These are phyloP conservation scores for Epinephelus moara DNA, from an alignment of 2,113 vertebrate genomes.

Conservation along the genomic window DNA sequence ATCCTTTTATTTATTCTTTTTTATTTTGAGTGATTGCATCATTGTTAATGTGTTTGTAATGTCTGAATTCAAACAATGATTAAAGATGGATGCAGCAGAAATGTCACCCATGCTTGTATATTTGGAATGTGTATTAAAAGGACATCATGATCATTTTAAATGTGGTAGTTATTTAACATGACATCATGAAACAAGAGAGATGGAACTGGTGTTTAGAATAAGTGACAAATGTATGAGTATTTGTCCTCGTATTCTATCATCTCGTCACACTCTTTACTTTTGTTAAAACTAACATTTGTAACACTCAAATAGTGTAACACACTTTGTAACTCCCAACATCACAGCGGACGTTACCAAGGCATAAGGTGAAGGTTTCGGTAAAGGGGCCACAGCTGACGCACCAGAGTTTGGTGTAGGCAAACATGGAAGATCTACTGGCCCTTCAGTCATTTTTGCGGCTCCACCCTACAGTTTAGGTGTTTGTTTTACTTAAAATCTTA, in stretches of 20 bases:
- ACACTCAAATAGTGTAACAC: not conserved
- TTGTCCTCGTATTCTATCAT: not conserved
- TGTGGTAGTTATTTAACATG: constrained; percentile 1
- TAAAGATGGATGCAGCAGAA: constrained; percentile 70
- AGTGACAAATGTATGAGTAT: not conserved
- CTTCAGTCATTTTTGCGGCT: not conserved
- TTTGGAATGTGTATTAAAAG: constrained; percentile 44
- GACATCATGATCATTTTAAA: constrained; percentile 36
- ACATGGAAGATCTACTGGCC: not conserved
- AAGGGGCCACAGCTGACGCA: not conserved
- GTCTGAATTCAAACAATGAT: constrained; percentile 71
- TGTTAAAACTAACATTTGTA: not conserved
- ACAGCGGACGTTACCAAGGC: not conserved
- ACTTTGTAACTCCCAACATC: not conserved
- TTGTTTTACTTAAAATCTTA: not conserved
- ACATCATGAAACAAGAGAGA: not conserved
- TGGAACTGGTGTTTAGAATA: not conserved
- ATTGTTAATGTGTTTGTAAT: constrained; percentile 70
- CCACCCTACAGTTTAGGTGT: not conserved
- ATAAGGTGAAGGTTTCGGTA: not conserved
- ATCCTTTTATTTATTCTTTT: not conserved
- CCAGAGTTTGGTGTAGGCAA: not conserved
- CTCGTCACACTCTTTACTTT: too few species aligned
- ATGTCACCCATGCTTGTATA: constrained; percentile 38
- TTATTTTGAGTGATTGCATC: constrained; percentile 70